Base-by-base conservation (phyloP, 2,113 vertebrate genomes). In the Dicentrarchus labrax region DNA sequence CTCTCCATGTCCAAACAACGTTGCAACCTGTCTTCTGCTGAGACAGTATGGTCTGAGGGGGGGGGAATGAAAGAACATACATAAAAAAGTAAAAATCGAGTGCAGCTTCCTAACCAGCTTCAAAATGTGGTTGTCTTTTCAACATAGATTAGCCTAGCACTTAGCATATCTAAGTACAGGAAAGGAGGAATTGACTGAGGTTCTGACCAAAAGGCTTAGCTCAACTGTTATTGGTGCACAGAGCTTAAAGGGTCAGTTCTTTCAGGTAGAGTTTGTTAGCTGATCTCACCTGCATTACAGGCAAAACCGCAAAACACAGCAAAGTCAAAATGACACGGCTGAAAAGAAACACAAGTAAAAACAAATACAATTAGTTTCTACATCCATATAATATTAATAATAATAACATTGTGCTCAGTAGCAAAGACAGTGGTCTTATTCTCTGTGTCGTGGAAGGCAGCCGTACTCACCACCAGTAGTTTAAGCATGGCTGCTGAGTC, bases 251-350 rank as follows among this genome's bases (percentile, higher is more conserved):
- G 11, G 19, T 53, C 12, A 9, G 10, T 10, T 1, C 3, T 43
- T 13, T 22, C 8, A 65, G 11, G 9, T 6, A 17, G 8, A 65
- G 15, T 2, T 38, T 8, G 38, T 65, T 54, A 10, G 62, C 13
- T 13, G 11, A 24, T 43, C 96, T 96, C 30, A 99, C 98, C 98
- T 80, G 95, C 96, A 0, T 94, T 97, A 78, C 86, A 94, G 0
- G 87, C 72, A 8, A 94, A 65, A n/a, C n/a, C n/a, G 85, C 98
- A 99, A 94, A 99, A 99, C 39, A 98, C 95, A 0, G 97, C 98
- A 0, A 97, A 97, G 90, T 99, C 97, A 30, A 99, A 99, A 22
- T 95, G 95, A 88, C 96, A 99, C 6, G 96, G 96, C 98, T 99
- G 82, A 15, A 72, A 74, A 60, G 17, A 48, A 66, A 16, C 5